Evolutionary conservation across 2,888 invertebrate species (phyloP), one percentile per base, ranked within the genome.

Genomic region (Rotaria macrura): DNA sequence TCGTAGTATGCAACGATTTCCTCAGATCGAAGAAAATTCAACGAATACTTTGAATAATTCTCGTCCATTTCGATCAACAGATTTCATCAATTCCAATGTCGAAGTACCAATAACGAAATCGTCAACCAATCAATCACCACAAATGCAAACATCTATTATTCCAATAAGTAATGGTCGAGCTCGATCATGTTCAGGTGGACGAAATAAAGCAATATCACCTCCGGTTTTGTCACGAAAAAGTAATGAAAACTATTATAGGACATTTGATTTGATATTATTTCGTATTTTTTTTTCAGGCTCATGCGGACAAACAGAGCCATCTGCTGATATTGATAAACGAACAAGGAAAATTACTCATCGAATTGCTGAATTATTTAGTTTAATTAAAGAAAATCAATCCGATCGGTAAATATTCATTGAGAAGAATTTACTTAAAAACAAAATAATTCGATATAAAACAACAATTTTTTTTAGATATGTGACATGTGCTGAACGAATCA

Each of bases 1-100:
- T 43, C 79, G 79, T 43, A 79, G 79, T 79, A 79, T 79, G 79
- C 79, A 79, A n/a, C 43, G 79, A 43, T 79, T 79, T 79, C 79
- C 79, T 2, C 43, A 79, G 38, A 5, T 34, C 1, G 79, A 79
- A 43, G 79, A 79, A 25, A 34, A 43, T 43, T 3, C 23, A 25
- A 43, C 5, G 2, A 79, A 79, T 79, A 10, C 0, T 25, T n/a
- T 79, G 6, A 43, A 25, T 43, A 7, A 40, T 79, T 25, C 79
- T 43, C 79, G 79, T 20, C 25, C 79, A 43, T 79, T 79, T 43
- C 40, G 79, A 43, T 79, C 79, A 79, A 79, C 79, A 43, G 79
- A 79, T 43, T 79, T 20, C 12, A 43, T 79, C 40, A 79, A 79
- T 79, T 14, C 65, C 34, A 65, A 65, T 65, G 34, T 65, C 20